Percentiles rank a stretch among this genome's conserved stretches.
These are phyloP conservation scores for Eledone cirrhosa DNA, from an alignment of 2,888 invertebrate genomes.

Conservation along the genomic window DNA sequence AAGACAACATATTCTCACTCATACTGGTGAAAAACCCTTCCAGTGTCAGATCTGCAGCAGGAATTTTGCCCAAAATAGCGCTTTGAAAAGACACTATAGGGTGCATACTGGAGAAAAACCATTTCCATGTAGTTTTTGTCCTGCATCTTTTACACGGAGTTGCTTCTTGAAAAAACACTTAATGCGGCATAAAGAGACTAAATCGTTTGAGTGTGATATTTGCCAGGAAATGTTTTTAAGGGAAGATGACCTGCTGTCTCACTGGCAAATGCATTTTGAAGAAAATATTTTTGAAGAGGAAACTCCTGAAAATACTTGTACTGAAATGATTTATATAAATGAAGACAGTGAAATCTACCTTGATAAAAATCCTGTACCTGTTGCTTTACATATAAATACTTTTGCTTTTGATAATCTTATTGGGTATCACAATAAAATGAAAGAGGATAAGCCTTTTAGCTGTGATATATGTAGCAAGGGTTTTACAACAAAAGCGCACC, in stretches of 20 bases:
- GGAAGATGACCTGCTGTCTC: not conserved
- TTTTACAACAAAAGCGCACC: not conserved
- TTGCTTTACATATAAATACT: no score
- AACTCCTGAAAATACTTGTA: no score
- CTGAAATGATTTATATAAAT: no score
- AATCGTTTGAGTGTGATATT: not conserved
- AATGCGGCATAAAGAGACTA: not conserved
- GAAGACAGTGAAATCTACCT: no score
- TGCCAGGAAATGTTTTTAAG: not conserved
- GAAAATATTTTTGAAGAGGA: no score
- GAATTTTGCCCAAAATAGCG: not conserved
- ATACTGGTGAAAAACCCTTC: slow-evolving; percentile 10
- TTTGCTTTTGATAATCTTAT: no score
- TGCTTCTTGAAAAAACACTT: not conserved
- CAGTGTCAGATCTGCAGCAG: slow-evolving; percentile 7
- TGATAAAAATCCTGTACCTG: no score
- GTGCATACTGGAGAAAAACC: not conserved
- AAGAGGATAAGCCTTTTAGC: not conserved
- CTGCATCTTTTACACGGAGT: not conserved
- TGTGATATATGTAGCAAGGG: slow-evolving; percentile 7
- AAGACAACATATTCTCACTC: slow-evolving; percentile 6
- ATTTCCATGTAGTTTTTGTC: not conserved
- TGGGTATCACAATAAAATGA: no score
- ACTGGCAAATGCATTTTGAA: no score
- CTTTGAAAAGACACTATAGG: not conserved